phyloP scores from a whole-genome alignment of 2,113 vertebrate species.

The Halcyon malimbica region DNA sequence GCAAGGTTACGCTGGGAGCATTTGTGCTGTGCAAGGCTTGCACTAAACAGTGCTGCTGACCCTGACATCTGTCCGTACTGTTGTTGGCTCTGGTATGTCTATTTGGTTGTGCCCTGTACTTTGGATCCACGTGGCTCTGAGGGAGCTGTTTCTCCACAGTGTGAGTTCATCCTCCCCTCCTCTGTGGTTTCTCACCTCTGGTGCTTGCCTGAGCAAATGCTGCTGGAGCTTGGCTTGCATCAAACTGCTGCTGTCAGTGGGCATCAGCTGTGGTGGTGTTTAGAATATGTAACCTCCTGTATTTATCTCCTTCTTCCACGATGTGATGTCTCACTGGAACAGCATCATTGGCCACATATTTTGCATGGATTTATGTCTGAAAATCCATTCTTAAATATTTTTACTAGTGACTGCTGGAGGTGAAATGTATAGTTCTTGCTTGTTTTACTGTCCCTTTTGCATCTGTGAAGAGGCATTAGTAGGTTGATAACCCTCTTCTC shows the following conservation, averaged over 20 bases:
- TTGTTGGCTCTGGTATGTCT: background rate
- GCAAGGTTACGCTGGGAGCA: background rate
- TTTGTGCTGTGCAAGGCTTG: background rate
- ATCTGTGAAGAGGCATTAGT: background rate
- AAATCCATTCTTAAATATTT: background rate
- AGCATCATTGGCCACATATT: rapidly evolving
- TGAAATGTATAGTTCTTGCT: background rate
- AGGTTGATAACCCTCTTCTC: background rate
- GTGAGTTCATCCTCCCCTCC: background rate
- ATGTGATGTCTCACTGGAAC: background rate
- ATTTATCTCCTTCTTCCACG: background rate
- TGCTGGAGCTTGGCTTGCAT: background rate
- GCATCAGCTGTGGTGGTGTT: background rate
- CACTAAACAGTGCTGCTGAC: background rate
- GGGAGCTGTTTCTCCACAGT: background rate
- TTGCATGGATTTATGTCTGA: background rate
- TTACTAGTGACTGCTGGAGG: background rate
- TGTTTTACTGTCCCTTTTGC: background rate
- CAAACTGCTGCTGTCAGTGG: background rate
- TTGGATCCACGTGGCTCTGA: background rate
- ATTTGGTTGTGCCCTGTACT: background rate
- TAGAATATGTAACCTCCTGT: background rate
- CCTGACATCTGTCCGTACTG: background rate
- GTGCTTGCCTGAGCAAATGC: background rate
- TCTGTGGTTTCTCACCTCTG: background rate